Conservation (phyloP, 2,888 invertebrate species). For the Enchytraeus crypticus region DNA sequence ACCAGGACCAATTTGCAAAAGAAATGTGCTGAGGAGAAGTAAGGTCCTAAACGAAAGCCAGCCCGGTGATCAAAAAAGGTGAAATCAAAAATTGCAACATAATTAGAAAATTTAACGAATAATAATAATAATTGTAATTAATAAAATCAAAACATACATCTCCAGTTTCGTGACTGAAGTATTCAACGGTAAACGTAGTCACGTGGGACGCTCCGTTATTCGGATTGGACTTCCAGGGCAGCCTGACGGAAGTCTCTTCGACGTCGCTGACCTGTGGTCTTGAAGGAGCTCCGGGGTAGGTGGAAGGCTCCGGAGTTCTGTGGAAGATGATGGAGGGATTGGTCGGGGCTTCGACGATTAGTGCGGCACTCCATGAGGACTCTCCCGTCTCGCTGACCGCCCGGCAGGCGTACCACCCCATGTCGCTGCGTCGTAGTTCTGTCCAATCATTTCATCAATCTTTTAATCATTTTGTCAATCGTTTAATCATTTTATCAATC, state of each 20-base stretch:
- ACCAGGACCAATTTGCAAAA: background rate
- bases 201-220: constrained; percentile 28
- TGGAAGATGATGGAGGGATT: constrained; percentile 48
- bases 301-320: constrained; percentile 27
- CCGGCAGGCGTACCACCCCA: constrained; percentile 80
- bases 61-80: too few species aligned
- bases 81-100: too few species aligned
- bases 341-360: constrained; percentile 37
- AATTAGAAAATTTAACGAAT: too few species aligned
- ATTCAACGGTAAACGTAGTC: constrained; percentile 25
- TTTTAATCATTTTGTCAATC: too few species aligned
- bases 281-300: constrained; percentile 26
- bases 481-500: too few species aligned
- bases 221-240: constrained; percentile 25
- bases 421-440: constrained; percentile 70
- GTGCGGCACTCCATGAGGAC: constrained; percentile 64
- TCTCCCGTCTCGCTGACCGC: constrained; percentile 75
- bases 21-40: background rate
- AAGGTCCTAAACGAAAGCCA: background rate
- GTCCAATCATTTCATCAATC: too few species aligned
- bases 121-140: too few species aligned
- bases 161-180: constrained; percentile 54
- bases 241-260: constrained; percentile 19
- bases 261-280: constrained; percentile 19
- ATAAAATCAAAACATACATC: too few species aligned